Conservation (phyloP, 2,113 vertebrate genomes). For the Parus major region DNA sequence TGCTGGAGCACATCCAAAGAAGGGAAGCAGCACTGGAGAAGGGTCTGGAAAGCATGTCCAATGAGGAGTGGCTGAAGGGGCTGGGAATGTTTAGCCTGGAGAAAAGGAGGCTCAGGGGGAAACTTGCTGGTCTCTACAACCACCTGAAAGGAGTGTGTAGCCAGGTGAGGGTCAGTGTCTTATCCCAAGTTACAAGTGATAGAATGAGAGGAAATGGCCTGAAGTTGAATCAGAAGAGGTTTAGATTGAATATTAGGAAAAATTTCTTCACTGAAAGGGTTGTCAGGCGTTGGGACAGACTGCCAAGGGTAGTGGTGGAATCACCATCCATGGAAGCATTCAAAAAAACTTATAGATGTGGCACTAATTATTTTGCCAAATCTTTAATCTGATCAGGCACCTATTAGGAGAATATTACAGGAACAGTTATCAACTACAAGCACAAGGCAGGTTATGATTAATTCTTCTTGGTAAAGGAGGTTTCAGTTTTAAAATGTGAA, state of each 20-base stretch:
- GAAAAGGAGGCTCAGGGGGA: not conserved
- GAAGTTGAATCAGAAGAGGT: not conserved
- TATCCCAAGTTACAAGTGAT: not conserved
- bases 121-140: not conserved
- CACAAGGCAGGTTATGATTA: not conserved
- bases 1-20: not conserved
- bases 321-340: not conserved
- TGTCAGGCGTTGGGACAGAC: not conserved
- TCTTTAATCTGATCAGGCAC: constrained; percentile 40
- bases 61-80: not conserved
- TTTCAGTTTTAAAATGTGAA: not conserved
- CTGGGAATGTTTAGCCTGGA: not conserved
- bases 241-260: not conserved
- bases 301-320: not conserved
- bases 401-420: not conserved
- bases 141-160: not conserved
- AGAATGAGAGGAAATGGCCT: not conserved
- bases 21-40: not conserved
- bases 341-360: fast-evolving
- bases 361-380: not conserved
- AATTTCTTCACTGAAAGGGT: not conserved
- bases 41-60: not conserved
- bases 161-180: not conserved
- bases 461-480: not conserved
- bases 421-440: not conserved